These are phyloP conservation scores for Pteronura brasiliensis DNA, from an alignment of 2,113 vertebrate species.

Conservation along the genomic window DNA sequence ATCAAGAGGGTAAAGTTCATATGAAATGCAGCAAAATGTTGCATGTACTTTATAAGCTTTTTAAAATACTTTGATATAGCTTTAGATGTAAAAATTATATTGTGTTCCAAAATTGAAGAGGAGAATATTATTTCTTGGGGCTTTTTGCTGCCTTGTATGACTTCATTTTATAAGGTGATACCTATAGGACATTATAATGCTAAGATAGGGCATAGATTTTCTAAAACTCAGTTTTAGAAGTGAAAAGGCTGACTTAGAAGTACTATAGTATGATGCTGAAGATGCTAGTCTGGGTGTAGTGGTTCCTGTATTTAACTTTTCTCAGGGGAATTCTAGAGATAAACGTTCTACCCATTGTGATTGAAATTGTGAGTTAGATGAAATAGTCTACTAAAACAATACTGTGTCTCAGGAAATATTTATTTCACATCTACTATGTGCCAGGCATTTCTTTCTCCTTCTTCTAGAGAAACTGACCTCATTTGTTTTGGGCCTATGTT, in stretches of 20 bases:
- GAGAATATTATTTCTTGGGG: conserved; percentile 13
- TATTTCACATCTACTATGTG: not conserved
- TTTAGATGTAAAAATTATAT: conserved; percentile 50
- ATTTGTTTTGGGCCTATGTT: not conserved
- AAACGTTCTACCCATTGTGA: not conserved
- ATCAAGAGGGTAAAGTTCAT: not conserved
- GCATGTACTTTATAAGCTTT: conserved; percentile 14
- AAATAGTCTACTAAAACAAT: conserved; percentile 25
- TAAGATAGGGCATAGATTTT: not conserved
- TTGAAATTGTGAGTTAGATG: conserved; percentile 15
- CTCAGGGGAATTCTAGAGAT: conserved; percentile 13
- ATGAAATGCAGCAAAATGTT: not conserved
- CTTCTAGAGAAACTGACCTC: conserved; percentile 19
- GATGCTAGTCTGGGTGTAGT: not conserved
- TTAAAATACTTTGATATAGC: conserved; percentile 28
- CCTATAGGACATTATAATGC: not conserved
- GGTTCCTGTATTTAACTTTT: conserved; percentile 41
- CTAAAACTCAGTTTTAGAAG: not conserved
- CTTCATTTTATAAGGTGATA: not conserved
- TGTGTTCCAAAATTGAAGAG: conserved; percentile 14
- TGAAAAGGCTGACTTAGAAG: not conserved
- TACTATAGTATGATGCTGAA: not conserved
- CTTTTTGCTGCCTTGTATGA: conserved; percentile 7
- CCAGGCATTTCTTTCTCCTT: conserved; percentile 3
- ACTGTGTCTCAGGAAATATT: conserved; percentile 19